Evolutionary conservation across 2,113 vertebrate species (phyloP), one percentile per base, ranked within the genome.

Genomic region (Myocastor coypus): DNA sequence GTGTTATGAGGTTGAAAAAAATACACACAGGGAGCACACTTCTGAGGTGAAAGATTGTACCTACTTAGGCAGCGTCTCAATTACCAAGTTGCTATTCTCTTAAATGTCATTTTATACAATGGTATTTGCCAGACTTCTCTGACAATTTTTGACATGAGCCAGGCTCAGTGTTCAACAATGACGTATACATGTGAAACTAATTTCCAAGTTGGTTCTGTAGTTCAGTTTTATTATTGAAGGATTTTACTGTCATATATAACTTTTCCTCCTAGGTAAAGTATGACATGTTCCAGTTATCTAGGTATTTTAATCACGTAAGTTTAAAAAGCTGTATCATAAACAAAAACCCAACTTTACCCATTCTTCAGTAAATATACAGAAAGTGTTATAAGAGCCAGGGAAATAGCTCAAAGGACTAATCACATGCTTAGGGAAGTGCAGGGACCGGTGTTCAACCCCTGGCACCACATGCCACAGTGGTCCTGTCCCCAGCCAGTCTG

Each of bases 171-270:
- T 87, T 96, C 91, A 91, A 42, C 11, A 1, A 26, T 26, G 68
- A 94, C 75, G 93, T 78, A 73, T 57, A 91, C 40, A 19, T 91
- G 28, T 9, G 30, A 80, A 81, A 91, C 83, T 94, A 71, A 91
- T 94, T 94, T 96, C 19, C 61, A 92, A 81, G 26, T 92, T 88
- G 28, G 40, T 52, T 91, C 82, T 78, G n/a, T 78, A 19, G 64
- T 40, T 59, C 93, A 71, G 83, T 63, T 91, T 87, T 94, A 68
- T 66, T 87, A 78, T 80, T 97, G 1, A 3, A 91, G 20, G 77
- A 84, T 91, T 78, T 87, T 93, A 37, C 55, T 87, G 75, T 93
- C 89, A 87, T 87, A 95, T 92, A 28, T 94, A 94, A 96, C 80
- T 91, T 91, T 94, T 83, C 78, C 92, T 83, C 89, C 68, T 83